Percentiles rank a stretch among this genome's conserved stretches.
Evolutionary conservation across 2,888 invertebrate genomes (phyloP).

Genomic region (Auanema sp.): DNA sequence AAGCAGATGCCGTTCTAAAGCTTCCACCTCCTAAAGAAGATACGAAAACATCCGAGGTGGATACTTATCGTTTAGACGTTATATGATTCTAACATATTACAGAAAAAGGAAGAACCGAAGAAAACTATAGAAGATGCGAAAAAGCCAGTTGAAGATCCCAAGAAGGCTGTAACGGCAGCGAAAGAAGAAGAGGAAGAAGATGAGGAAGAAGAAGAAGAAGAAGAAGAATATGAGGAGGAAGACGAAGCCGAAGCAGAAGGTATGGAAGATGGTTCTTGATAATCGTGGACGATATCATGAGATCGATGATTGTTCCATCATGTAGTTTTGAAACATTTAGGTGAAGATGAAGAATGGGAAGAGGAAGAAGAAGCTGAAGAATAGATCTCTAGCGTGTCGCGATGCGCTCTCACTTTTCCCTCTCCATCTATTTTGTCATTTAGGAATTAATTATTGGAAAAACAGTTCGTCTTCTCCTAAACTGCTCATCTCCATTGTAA

Average conservation of each 20-base stretch:
- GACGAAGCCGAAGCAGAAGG: slow-evolving; percentile 23
- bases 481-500: too few species aligned
- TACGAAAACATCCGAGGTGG: not conserved
- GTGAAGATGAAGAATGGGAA: slow-evolving; percentile 18
- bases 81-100: too few species aligned
- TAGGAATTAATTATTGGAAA: too few species aligned
- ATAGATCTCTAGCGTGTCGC: too few species aligned
- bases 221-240: slow-evolving; percentile 28
- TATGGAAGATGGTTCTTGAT: slow-evolving; percentile 6
- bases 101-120: not conserved
- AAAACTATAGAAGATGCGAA: not conserved
- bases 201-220: slow-evolving; percentile 22
- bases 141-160: slow-evolving; percentile 25
- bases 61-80: too few species aligned
- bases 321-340: slow-evolving; percentile 1
- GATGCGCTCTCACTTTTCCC: too few species aligned
- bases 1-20: not conserved
- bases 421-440: too few species aligned
- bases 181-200: slow-evolving; percentile 28
- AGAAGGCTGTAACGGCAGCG: slow-evolving; percentile 31
- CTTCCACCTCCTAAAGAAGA: not conserved
- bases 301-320: not conserved
- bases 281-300: not conserved
- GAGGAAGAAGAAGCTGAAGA: slow-evolving; percentile 11
- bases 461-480: too few species aligned